Evolutionary conservation across 2,113 vertebrate species (phyloP).

Genomic region (Cinclus mexicanus): DNA sequence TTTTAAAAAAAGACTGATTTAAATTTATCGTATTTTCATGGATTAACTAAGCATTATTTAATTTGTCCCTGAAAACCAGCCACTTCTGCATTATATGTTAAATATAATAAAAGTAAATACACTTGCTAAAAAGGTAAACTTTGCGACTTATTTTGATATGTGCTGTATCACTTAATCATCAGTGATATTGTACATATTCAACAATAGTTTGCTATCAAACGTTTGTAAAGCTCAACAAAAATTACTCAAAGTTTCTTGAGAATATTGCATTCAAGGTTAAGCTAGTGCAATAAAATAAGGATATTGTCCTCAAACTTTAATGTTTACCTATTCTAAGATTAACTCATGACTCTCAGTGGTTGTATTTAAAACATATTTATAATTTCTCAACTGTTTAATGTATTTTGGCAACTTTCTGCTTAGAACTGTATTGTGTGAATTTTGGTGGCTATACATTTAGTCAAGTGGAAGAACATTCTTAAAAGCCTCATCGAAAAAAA

Average conservation of each 20-base stretch:
- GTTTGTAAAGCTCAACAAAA: background rate
- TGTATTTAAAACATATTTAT: background rate
- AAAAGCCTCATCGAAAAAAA: background rate
- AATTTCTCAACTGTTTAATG: background rate
- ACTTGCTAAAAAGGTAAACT: background rate
- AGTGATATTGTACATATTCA: background rate
- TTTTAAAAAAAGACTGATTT: background rate
- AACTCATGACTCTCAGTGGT: background rate
- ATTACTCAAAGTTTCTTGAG: background rate
- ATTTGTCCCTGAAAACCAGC: background rate
- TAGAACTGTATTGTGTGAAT: background rate
- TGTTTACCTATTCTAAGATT: background rate
- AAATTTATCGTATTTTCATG: background rate
- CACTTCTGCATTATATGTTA: background rate
- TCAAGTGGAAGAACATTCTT: background rate
- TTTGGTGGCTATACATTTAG: background rate
- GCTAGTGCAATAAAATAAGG: background rate
- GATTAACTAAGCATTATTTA: background rate
- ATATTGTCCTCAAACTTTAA: background rate
- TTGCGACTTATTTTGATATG: background rate
- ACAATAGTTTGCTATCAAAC: background rate
- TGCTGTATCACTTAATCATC: background rate
- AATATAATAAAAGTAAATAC: background rate
- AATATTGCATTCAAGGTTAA: background rate
- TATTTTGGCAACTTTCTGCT: background rate